phyloP scores from a whole-genome alignment of 2,888 invertebrate species.

The Cactoblastis cactorum region DNA sequence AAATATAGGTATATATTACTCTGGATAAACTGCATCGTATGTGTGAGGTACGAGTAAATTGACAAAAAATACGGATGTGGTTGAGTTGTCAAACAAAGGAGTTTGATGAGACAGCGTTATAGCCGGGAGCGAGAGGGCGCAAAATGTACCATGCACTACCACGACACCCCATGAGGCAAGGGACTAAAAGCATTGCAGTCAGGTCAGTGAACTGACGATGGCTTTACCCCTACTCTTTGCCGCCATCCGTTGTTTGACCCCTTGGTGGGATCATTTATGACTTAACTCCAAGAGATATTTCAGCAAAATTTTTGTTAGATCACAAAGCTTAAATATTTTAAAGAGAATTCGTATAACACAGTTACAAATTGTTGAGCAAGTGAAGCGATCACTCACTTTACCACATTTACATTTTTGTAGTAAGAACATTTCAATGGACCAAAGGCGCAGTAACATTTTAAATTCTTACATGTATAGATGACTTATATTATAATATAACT shows the following conservation, averaged over 20 bases:
- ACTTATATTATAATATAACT: too few relatives aligned
- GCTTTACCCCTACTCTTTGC: conserved; percentile 46
- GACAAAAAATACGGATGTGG: conserved; percentile 10
- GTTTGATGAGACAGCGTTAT: conserved; percentile 44
- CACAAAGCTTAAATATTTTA: too few relatives aligned
- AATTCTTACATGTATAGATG: too few relatives aligned
- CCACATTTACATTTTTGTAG: too few relatives aligned
- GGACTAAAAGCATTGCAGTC: conserved; percentile 56
- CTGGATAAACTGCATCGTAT: conserved; percentile 3
- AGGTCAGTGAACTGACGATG: conserved; percentile 66
- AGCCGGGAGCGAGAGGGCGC: conserved; percentile 48
- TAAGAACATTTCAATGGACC: too few relatives aligned
- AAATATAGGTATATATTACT: conserved; percentile 18
- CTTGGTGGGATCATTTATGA: conserved; percentile 22
- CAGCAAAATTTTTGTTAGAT: neutral
- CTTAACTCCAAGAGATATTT: neutral
- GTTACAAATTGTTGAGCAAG: too few relatives aligned
- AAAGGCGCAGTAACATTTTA: too few relatives aligned
- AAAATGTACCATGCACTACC: conserved; percentile 42
- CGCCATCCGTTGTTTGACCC: conserved; percentile 32
- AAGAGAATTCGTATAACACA: too few relatives aligned
- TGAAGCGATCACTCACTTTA: too few relatives aligned
- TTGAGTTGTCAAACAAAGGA: conserved; percentile 40
- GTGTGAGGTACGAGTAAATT: conserved; percentile 1
- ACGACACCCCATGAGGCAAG: conserved; percentile 66